Base-by-base conservation (phyloP, 2,113 vertebrate genomes). In the Lucifuga dentata region DNA sequence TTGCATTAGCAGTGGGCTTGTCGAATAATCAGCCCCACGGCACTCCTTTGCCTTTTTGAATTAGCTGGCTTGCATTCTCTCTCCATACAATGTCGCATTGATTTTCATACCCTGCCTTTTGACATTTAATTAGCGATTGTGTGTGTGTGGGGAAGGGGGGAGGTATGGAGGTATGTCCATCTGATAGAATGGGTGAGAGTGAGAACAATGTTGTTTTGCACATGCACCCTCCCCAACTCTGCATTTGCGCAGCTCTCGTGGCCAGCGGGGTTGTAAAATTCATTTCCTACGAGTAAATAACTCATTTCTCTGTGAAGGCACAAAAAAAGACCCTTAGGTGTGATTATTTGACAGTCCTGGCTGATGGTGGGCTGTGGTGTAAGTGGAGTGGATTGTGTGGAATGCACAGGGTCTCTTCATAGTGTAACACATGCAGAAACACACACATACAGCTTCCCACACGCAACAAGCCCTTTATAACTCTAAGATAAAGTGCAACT, bases 91-190 rank as follows among this genome's bases (percentile, higher is more conserved):
- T 50, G 44, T 68, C 41, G 68, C 55, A 89, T 85, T 77, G 84
- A 85, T 88, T 87, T 83, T 86, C 81, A 85, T 71, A 85, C 59
- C 20, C 58, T 73, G 68, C 56, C 76, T 86, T 90, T 73, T 91
- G 84, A 87, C 86, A 88, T 89, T 88, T 88, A 83, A 86, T 90
- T 90, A 86, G 66, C 73, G 64, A 39, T 45, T 10, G 56, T 12
- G 26, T 50, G 62, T 44, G 56, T 38, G 46, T 23, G 66, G 19
- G 67, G 29, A 55, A 12, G 20, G 32, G 24, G 33, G 16, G 48
- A 29, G 33, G 63, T 33, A 15, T 26, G 29, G 23, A 24, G 16
- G 29, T 36, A 35, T 26, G 50, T 52, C 12, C 10, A 24, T 46
- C 41, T 60, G 40, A 68, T 50, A 29, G 26, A 29, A 29, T 29